Base-by-base conservation (phyloP, 2,797 vertebrate genomes). In the Sebastolobus altivelis region DNA sequence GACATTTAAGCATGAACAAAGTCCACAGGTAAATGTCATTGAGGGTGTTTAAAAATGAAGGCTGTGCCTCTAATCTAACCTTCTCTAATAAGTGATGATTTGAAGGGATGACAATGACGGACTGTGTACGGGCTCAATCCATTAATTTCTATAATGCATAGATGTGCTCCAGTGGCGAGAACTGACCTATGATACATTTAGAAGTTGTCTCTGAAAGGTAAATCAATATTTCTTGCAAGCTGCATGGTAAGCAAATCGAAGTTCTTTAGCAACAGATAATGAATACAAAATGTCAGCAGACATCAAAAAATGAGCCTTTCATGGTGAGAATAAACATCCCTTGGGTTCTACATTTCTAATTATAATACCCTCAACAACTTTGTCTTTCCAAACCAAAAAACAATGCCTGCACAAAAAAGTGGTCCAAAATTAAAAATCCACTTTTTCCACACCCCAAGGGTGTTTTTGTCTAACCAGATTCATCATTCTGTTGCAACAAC, bases 221-320 rank as follows among this genome's bases (percentile, higher is more conserved):
- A 89, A 93, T 96, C 93, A 81, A 95, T 95, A 92, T 84, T 82
- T 90, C 87, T 90, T 88, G 69, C 59, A 72, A 87, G 90, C 74
- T 89, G 90, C 89, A 82, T 77, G 29, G 88, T 88, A 94, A 88
- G 81, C 92, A 92, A 93, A 94, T 91, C 85, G 73, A 94, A 95
- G 82, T 93, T 92, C 87, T 87, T 93, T 90, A 94, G 86, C 43
- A 75, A 80, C 72, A 87, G 85, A 93, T 92, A 93, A 94, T 91
- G 84, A 94, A 93, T 90, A 87, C 65, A 84, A 92, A 94, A 93
- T 93, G 89, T 90, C 93, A 92, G 72, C 13, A 82, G 63, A 74
- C 70, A 75, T 87, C 22, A 85, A 80, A 87, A 88, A 81, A 78
- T 29, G 12, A 67, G 69, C 61, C 72, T 79, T 79, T 89, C 55